Evolutionary conservation across 2,888 invertebrate species (phyloP).

Genomic region (Dioctria linearis): DNA sequence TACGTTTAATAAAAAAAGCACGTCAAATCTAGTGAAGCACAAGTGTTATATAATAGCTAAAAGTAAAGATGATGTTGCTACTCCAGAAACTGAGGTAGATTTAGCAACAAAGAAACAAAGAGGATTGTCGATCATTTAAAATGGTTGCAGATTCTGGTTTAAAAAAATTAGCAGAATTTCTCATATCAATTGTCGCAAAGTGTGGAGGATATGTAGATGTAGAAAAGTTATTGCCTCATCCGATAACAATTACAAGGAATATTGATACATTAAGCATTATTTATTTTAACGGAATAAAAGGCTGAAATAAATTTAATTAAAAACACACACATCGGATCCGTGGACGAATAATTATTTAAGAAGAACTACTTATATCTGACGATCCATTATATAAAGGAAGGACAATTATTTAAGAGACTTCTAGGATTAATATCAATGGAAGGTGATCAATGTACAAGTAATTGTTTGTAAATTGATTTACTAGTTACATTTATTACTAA

Average conservation of each 20-base stretch:
- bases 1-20: too few relatives aligned
- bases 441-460: constrained; percentile 48
- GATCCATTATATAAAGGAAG: constrained; percentile 57
- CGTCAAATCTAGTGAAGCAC: too few relatives aligned
- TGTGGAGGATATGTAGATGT: constrained; percentile 58
- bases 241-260: constrained; percentile 57
- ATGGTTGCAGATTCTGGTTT: too few relatives aligned
- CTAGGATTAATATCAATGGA: constrained; percentile 55
- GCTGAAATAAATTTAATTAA: constrained; percentile 54
- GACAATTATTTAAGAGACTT: constrained; percentile 55
- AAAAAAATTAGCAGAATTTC: too few relatives aligned
- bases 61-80: too few relatives aligned
- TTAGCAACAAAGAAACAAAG: too few relatives aligned
- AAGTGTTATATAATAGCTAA: too few relatives aligned
- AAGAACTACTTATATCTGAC: constrained; percentile 57
- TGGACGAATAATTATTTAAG: constrained; percentile 57
- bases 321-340: constrained; percentile 57
- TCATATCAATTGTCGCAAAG: constrained; percentile 57
- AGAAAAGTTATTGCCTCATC: constrained; percentile 57
- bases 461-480: constrained; percentile 51
- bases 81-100: too few relatives aligned
- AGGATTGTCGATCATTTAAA: too few relatives aligned
- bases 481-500: constrained; percentile 43
- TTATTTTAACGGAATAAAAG: constrained; percentile 55
- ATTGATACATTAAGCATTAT: constrained; percentile 54